phyloP scores from a whole-genome alignment of 2,888 invertebrate genomes.

The Chaetoderma sp. region DNA sequence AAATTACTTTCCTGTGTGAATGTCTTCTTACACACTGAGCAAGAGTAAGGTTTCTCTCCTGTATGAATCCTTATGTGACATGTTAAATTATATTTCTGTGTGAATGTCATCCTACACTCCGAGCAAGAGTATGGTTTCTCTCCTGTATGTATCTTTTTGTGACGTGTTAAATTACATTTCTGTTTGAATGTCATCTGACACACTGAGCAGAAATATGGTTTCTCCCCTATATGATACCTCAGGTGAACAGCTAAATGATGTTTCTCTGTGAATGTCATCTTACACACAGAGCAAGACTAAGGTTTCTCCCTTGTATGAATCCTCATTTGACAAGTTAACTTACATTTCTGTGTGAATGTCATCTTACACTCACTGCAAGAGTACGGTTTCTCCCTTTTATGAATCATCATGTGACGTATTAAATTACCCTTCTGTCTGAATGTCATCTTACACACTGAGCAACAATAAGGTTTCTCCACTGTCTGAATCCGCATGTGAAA shows the following conservation, averaged over 20 bases:
- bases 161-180: slow-evolving; percentile 36
- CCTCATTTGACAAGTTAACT: too few species aligned
- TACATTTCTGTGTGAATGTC: too few species aligned
- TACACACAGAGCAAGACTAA: slow-evolving; percentile 39
- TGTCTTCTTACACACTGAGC: slow-evolving; percentile 32
- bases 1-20: slow-evolving; percentile 3
- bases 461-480: slow-evolving; percentile 40
- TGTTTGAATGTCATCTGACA: slow-evolving; percentile 37
- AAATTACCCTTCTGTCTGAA: slow-evolving; percentile 42
- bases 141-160: slow-evolving; percentile 36
- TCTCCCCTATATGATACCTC: slow-evolving; percentile 14
- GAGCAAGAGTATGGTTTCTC: slow-evolving; percentile 38
- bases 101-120: slow-evolving; percentile 38
- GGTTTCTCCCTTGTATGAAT: too few species aligned
- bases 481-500: slow-evolving; percentile 41
- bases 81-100: slow-evolving; percentile 30
- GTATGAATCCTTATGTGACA: slow-evolving; percentile 30
- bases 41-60: slow-evolving; percentile 30
- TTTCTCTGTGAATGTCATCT: not conserved
- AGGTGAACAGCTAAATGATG: not conserved
- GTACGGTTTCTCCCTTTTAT: slow-evolving; percentile 35
- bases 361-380: too few species aligned
- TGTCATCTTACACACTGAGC: slow-evolving; percentile 41
- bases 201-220: slow-evolving; percentile 27
- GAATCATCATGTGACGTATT: slow-evolving; percentile 38